A percentile compares a stretch with the other conserved stretches of the same genome.
phyloP scores from a whole-genome alignment of 2,888 invertebrate species.

The Apantesis nais region DNA sequence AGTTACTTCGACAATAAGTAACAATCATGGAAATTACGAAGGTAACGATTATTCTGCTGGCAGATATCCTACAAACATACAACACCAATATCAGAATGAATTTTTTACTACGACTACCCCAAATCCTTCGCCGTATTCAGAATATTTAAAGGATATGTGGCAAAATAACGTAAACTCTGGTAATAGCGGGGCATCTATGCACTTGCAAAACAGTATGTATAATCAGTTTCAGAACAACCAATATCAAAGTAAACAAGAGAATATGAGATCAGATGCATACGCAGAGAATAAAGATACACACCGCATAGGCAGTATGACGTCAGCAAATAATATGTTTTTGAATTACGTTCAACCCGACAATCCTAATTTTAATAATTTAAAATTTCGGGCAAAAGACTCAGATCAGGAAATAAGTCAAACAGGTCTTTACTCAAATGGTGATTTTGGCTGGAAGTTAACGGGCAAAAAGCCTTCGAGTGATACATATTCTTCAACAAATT shows the following conservation, averaged over 20 bases:
- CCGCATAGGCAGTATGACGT: conserved; percentile 65
- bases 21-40: conserved; percentile 61
- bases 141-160: conserved; percentile 66
- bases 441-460: conserved; percentile 80
- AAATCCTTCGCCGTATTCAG: conserved; percentile 66
- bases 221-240: conserved; percentile 66
- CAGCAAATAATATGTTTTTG: conserved; percentile 74
- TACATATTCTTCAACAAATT: conserved; percentile 57
- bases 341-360: conserved; percentile 76
- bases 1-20: conserved; percentile 63
- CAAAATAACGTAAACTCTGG: conserved; percentile 63
- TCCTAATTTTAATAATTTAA: conserved; percentile 60
- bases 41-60: conserved; percentile 73
- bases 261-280: conserved; percentile 55
- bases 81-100: conserved; percentile 71
- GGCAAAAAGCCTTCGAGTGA: conserved; percentile 71
- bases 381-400: conserved; percentile 61
- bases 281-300: conserved; percentile 71
- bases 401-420: conserved; percentile 68
- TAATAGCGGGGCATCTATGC: conserved; percentile 64
- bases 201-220: conserved; percentile 64
- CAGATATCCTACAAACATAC: conserved; percentile 66
- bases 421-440: conserved; percentile 75
- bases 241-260: conserved; percentile 62
- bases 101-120: conserved; percentile 69